Evolutionary conservation across 2,888 invertebrate species (phyloP), one percentile per base, ranked within the genome.

Genomic region (Apotomis turbidana): DNA sequence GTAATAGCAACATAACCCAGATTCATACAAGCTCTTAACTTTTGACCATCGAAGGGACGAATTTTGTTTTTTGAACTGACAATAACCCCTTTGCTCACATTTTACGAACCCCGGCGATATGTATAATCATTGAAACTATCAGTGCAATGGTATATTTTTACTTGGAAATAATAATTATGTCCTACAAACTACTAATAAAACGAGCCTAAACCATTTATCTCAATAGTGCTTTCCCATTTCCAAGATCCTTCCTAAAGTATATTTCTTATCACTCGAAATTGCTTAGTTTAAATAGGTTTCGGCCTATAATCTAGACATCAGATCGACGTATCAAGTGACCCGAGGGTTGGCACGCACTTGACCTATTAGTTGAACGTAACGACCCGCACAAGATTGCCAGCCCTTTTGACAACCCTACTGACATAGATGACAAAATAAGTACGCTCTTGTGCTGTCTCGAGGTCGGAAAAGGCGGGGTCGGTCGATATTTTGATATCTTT

Each of bases 381-480:
- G 69, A 15, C 12, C 57, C 69, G 62, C 36, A 57, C 55, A 55
- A 69, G 41, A 62, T 70, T 70, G 69, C 62, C 27, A 66, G 66
- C 27, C 46, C 38, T 63, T 70, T 57, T 70, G 69, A 51, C 49
- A 63, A 70, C 69, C 69, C 62, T 70, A 57, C 38, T 49, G 62
- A 62, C 62, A 63, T 57, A 44, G 69, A 69, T 57, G 69, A 61
- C 51, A 70, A 70, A 70, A 70, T 70, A 70, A 70, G 62, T 70
- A 36, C 62, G 57, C 51, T 63, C 36, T 66, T 57, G 62, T 51
- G 67, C 57, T 62, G 69, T 62, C 61, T 27, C 62, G 62, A 63
- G 62, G 55, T 46, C 66, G 55, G 36, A 57, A 44, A 55, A 66
- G 66, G 55, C 57, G 66, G 55, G 66, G 64, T 44, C 55, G 55